Evolutionary conservation across 2,797 vertebrate genomes (phyloP), one percentile per base, ranked within the genome.

Genomic region (Danio albolineatus): DNA sequence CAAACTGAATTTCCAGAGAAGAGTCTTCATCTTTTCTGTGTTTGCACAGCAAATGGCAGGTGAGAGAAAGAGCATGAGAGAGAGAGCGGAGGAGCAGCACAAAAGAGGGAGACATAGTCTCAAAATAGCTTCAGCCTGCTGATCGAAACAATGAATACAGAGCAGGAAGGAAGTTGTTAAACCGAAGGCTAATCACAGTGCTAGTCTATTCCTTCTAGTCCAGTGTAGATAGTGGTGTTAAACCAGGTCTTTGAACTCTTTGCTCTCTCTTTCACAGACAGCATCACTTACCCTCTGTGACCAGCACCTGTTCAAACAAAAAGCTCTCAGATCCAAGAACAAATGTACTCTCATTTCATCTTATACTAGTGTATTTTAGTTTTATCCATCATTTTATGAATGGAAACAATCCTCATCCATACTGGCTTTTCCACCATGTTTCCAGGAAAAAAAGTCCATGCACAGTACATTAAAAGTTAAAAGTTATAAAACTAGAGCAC

Each of bases 101-200:
- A 54, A 70, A 78, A 62, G 48, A 85, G 82, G 60, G 79, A 84
- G 79, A 51, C 17, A 39, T 78, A 54, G 73, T 80, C 84, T 89
- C 91, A 92, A 92, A 94, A 93, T 92, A 94, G 91, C 87, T 85
- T 44, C 84, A 85, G 76, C 69, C 36, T 69, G 87, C 86, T 82
- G 80, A 82, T 85, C 86, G 88, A 92, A 93, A 92, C 91, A 91
- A 86, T 89, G 83, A 90, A 89, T 89, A 87, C 73, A 73, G 73
- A 89, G 73, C 84, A 92, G 92, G 91, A 95, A 91, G 89, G 91
- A 88, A 92, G 89, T 89, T 91, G 90, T 94, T 92, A 90, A 87
- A 89, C 88, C 87, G 74, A 83, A 87, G 90, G 88, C 86, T 86
- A 84, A 88, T 88, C 82, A 82, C 80, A 81, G 73, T 85, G 17